Evolutionary conservation across 2,113 vertebrate genomes (phyloP).

Genomic region (Petrocephalus microphthalmus): DNA sequence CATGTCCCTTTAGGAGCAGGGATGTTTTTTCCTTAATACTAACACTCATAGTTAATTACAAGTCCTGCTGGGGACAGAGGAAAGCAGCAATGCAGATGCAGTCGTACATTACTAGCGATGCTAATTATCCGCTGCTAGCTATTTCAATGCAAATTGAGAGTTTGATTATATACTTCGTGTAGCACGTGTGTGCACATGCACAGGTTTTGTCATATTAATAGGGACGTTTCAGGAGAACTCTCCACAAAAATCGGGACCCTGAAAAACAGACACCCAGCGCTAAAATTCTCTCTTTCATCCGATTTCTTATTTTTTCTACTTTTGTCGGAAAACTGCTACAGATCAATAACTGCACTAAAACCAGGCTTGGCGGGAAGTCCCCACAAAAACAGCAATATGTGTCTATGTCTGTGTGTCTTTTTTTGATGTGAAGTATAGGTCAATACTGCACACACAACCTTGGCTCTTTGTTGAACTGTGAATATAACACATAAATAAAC

Average conservation of each 20-base stretch:
- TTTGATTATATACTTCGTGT: not conserved
- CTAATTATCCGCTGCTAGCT: not conserved
- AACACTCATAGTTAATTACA: not conserved
- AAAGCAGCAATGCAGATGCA: not conserved
- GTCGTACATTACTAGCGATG: not conserved
- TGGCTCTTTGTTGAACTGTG: not conserved
- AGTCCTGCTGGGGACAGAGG: not conserved
- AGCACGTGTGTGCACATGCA: not conserved
- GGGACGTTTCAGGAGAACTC: not conserved
- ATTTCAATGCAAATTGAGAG: conserved; percentile 4
- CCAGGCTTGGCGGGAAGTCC: not conserved
- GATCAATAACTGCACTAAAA: not conserved
- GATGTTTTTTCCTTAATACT: not conserved
- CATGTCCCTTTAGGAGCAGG: not conserved
- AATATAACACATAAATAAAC: not conserved
- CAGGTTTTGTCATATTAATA: not conserved
- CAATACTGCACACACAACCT: not conserved
- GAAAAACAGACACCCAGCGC: not conserved
- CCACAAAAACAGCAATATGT: not conserved
- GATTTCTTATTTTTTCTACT: not conserved
- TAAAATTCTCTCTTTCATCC: not conserved
- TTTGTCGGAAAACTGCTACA: not conserved
- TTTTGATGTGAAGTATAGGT: not conserved
- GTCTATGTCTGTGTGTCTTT: not conserved
- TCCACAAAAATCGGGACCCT: not conserved